phyloP scores from a whole-genome alignment of 2,797 vertebrate species.

The Poeciliopsis presidionis region DNA sequence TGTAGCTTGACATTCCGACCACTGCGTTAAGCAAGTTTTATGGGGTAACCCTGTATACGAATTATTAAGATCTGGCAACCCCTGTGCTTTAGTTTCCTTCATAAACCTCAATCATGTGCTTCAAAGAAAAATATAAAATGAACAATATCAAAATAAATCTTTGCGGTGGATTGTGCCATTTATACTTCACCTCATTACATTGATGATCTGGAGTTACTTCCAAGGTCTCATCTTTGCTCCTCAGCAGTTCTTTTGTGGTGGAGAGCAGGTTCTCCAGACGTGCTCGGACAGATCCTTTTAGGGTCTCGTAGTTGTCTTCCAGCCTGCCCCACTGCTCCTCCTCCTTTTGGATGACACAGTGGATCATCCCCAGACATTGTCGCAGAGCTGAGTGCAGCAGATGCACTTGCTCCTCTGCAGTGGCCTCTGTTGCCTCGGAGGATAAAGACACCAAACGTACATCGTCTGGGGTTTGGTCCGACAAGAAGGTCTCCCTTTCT shows the following conservation, averaged over 20 bases:
- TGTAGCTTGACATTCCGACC: too few species aligned
- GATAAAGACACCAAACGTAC: conserved; percentile 72
- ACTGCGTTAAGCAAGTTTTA: too few species aligned
- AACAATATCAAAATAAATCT: background rate
- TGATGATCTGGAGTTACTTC: conserved; percentile 71
- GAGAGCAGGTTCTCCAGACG: conserved; percentile 75
- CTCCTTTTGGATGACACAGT: conserved; percentile 74
- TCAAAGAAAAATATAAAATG: background rate
- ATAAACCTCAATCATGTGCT: background rate
- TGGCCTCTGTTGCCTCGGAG: conserved; percentile 48
- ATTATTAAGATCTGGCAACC: background rate
- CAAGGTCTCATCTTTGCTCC: conserved; percentile 45
- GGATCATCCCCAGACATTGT: conserved; percentile 77
- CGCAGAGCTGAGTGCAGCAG: conserved; percentile 75
- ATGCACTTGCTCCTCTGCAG: conserved; percentile 69
- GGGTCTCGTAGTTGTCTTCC: conserved; percentile 74
- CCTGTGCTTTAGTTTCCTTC: background rate
- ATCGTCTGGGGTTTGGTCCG: conserved; percentile 61
- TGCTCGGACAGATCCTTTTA: conserved; percentile 65
- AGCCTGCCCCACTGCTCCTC: conserved; percentile 78
- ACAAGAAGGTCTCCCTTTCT: conserved; percentile 74
- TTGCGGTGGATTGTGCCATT: background rate
- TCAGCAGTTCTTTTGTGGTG: conserved; percentile 71
- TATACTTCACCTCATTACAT: conserved; percentile 71
- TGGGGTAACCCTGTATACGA: background rate